Base-by-base conservation (phyloP, 1,140 invertebrate species). In the Bemisia tabaci region DNA sequence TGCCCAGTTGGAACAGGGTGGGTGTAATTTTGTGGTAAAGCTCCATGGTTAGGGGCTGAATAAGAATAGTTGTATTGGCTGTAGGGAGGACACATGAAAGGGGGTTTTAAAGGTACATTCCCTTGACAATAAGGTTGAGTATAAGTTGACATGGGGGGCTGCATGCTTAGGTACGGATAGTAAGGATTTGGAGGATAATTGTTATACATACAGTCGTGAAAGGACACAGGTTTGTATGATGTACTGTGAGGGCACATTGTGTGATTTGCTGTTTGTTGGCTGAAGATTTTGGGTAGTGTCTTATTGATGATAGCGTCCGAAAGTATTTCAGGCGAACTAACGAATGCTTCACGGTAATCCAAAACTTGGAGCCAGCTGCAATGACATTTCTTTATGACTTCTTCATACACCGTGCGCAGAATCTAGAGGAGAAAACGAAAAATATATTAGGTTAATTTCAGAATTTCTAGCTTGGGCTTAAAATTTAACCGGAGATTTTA, bases 321-420 rank as follows among this genome's bases (percentile, higher is more conserved):
- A 2, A 60, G 24, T 11, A 22, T 2, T 39, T 86, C 82, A 1
- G 82, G 76, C 61, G 79, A 79, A 66, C 87, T 83, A n/a, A 84
- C 77, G 67, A 85, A 80, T 24, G 78, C 81, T 70, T 86, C 82
- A 1, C 88, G 79, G 74, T 85, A 85, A 60, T 85, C 79, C 64
- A 86, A 74, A 9, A 89, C 82, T 67, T 90, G 86, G 23, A 82
- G 70, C 84, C 86, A 89, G 1, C 80, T 81, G 65, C 83, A 75
- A 23, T 77, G 78, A 81, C 33, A 71, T 2, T 74, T 78, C 66
- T 75, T 74, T 9, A 24, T 80, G 1, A 86, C 79, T 59, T 79
- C 79, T 73, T 85, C 82, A 79, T 82, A 85, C 68, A 87, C 81
- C 21, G 74, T 74, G 68, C 80, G 75, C 67, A 83, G 71, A 27